A percentile compares a stretch with the other conserved stretches of the same genome.
Evolutionary conservation across 2,113 vertebrate genomes (phyloP).

Genomic region (Oryzias woworae): DNA sequence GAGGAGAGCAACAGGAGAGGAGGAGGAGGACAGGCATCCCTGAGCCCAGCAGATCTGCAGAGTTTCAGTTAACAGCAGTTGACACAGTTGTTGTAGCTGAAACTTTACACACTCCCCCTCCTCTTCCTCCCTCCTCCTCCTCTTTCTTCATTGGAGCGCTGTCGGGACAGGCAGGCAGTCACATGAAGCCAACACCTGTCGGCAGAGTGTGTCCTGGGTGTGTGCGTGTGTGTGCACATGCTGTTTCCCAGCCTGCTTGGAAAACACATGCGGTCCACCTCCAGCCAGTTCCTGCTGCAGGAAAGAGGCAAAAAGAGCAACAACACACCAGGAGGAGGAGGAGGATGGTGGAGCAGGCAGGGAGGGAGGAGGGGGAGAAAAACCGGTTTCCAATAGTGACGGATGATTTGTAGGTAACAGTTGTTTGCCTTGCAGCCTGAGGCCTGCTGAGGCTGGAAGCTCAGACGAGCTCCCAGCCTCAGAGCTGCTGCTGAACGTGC

Average conservation of each 20-base stretch:
- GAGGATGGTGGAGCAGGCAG: background rate
- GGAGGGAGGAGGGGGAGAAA: constrained; percentile 50
- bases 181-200: constrained; percentile 80
- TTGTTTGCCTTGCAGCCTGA: constrained; percentile 67
- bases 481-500: background rate
- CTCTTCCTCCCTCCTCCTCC: constrained; percentile 33
- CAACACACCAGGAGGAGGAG: constrained; percentile 24
- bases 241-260: constrained; percentile 23
- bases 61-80: constrained; percentile 30
- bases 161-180: constrained; percentile 59
- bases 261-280: constrained; percentile 26
- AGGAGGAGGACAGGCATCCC: constrained; percentile 47
- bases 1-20: constrained; percentile 28
- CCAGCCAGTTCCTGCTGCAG: background rate
- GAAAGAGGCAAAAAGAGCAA: background rate
- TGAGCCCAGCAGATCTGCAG: constrained; percentile 20
- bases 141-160: constrained; percentile 51
- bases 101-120: constrained; percentile 55
- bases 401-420: constrained; percentile 75
- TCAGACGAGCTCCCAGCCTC: background rate
- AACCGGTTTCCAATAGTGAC: constrained; percentile 75
- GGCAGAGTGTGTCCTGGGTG: constrained; percentile 37
- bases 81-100: constrained; percentile 65
- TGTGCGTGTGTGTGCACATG: constrained; percentile 25
- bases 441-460: constrained; percentile 20